Evolutionary conservation across 2,113 vertebrate genomes (phyloP).

Genomic region (Rhombomys opimus): DNA sequence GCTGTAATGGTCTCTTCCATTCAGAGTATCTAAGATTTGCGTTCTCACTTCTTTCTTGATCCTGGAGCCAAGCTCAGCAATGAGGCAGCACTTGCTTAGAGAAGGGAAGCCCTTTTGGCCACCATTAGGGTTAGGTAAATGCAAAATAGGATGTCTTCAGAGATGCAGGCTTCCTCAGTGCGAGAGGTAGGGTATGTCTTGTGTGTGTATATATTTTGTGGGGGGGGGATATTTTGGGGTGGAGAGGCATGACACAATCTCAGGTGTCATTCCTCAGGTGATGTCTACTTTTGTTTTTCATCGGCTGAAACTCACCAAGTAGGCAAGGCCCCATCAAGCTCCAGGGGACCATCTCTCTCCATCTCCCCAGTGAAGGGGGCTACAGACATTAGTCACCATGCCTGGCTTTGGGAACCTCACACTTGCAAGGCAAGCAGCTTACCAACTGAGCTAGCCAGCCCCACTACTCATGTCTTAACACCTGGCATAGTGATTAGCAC

Average conservation of each 20-base stretch:
- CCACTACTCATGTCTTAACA: neutral
- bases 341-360: neutral
- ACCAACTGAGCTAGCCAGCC: too few species aligned
- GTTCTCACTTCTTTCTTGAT: neutral
- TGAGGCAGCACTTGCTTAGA: neutral
- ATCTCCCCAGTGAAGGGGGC: neutral
- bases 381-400: too few species aligned
- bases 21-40: neutral
- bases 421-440: neutral
- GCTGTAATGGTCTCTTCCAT: neutral
- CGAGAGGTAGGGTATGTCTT: neutral
- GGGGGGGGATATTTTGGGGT: neutral
- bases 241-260: too few species aligned
- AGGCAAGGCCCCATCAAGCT: too few species aligned
- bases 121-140: neutral
- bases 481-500: neutral
- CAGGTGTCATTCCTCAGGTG: neutral
- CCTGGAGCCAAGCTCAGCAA: fast-evolving
- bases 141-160: neutral
- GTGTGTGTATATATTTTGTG: too few species aligned
- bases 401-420: neutral
- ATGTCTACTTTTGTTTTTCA: neutral
- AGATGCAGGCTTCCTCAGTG: neutral
- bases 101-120: neutral
- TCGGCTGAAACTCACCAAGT: neutral